Conservation (phyloP, 1,140 invertebrate species). For the Penaeus vannamei region DNA sequence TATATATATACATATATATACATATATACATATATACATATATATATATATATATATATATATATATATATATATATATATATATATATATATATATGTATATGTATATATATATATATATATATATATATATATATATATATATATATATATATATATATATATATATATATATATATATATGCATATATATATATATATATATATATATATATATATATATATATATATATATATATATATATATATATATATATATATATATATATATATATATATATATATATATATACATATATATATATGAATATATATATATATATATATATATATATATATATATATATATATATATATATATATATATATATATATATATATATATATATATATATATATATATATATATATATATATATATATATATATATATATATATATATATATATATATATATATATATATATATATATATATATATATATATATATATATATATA, state of each 20-base stretch:
- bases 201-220: background rate
- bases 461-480: too few species aligned
- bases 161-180: slow-evolving; percentile 27
- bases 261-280: slow-evolving; percentile 30
- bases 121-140: background rate
- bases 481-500: too few species aligned
- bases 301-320: too few species aligned
- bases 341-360: too few species aligned
- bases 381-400: too few species aligned
- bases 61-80: slow-evolving; percentile 8
- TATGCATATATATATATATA: background rate
- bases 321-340: too few species aligned
- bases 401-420: too few species aligned
- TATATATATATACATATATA: background rate
- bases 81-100: background rate
- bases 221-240: background rate
- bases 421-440: too few species aligned
- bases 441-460: too few species aligned
- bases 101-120: background rate
- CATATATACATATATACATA: slow-evolving; percentile 25
- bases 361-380: too few species aligned
- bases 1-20: background rate
- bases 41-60: slow-evolving; percentile 22
- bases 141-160: slow-evolving; percentile 18
- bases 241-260: slow-evolving; percentile 33